Evolutionary conservation across 2,888 invertebrate genomes (phyloP).

Genomic region (Cheilosia scutellata): DNA sequence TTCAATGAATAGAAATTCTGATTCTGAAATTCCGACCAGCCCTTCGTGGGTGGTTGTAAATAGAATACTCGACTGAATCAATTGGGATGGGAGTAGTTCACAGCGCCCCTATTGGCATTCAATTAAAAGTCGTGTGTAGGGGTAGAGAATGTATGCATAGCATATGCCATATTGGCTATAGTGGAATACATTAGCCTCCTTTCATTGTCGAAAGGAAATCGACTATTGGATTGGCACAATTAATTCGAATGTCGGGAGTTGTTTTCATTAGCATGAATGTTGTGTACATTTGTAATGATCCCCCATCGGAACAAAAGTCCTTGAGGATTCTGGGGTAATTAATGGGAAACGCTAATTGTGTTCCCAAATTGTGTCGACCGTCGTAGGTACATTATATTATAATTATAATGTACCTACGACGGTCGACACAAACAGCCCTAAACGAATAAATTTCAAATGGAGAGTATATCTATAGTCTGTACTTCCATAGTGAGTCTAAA

Average conservation of each 20-base stretch:
- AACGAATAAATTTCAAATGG: not conserved
- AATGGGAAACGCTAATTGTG: slow-evolving; percentile 50
- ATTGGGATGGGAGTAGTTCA: slow-evolving; percentile 14
- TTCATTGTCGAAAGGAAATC: slow-evolving; percentile 68
- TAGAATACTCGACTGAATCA: slow-evolving; percentile 35
- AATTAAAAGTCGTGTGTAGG: slow-evolving; percentile 49
- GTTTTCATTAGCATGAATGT: slow-evolving; percentile 55
- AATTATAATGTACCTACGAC: not conserved
- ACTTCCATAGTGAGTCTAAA: not conserved
- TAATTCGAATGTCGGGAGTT: slow-evolving; percentile 58
- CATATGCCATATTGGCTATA: slow-evolving; percentile 22
- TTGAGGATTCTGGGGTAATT: slow-evolving; percentile 66
- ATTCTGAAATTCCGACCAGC: slow-evolving; percentile 19
- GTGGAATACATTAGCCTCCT: slow-evolving; percentile 69
- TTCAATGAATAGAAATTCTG: slow-evolving; percentile 28
- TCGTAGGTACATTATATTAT: not conserved
- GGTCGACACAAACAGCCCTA: slow-evolving; percentile 29
- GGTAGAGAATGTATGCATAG: slow-evolving; percentile 6
- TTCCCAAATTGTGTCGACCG: slow-evolving; percentile 34
- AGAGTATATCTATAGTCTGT: not conserved
- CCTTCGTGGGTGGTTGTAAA: slow-evolving; percentile 34
- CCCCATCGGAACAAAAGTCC: slow-evolving; percentile 36
- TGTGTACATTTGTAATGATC: slow-evolving; percentile 48
- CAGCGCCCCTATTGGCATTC: slow-evolving; percentile 68
- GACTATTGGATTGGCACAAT: slow-evolving; percentile 68